Evolutionary conservation across 2,888 invertebrate genomes (phyloP).

Genomic region (Ypsolopha scabrella): DNA sequence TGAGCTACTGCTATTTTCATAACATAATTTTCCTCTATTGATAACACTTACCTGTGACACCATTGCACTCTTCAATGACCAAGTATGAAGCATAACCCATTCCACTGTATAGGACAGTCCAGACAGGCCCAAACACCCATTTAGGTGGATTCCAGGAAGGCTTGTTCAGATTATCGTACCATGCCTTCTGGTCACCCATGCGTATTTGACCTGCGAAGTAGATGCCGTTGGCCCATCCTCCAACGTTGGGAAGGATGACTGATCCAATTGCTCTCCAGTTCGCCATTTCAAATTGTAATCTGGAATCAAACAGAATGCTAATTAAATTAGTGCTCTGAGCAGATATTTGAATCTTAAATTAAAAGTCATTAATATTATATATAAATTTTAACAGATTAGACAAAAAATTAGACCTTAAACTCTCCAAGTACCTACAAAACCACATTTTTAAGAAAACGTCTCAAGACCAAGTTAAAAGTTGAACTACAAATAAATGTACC

Average conservation of each 20-base stretch:
- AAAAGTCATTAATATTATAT: not conserved
- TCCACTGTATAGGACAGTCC: slow-evolving; percentile 81
- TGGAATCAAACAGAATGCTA: no score
- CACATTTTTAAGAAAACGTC: no score
- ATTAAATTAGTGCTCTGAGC: slow-evolving; percentile 16
- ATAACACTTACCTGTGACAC: slow-evolving; percentile 58
- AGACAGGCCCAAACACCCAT: slow-evolving; percentile 82
- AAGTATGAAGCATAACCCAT: slow-evolving; percentile 90
- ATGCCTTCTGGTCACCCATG: slow-evolving; percentile 33
- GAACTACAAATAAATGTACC: no score
- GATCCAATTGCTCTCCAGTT: slow-evolving; percentile 44
- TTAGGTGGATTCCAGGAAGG: slow-evolving; percentile 85
- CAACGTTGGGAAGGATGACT: slow-evolving; percentile 67
- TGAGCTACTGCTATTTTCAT: not conserved
- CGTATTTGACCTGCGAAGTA: slow-evolving; percentile 75
- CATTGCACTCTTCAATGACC: slow-evolving; percentile 79
- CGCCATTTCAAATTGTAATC: slow-evolving; percentile 23
- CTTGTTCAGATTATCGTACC: slow-evolving; percentile 59
- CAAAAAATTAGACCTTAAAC: no score
- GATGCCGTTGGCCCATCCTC: slow-evolving; percentile 76
- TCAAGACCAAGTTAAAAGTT: no score
- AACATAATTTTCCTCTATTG: not conserved
- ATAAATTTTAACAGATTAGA: not conserved
- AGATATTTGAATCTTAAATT: slow-evolving; percentile 7
- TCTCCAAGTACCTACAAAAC: no score